These are phyloP conservation scores for Strix uralensis DNA, from an alignment of 2,113 vertebrate species.

Conservation along the genomic window DNA sequence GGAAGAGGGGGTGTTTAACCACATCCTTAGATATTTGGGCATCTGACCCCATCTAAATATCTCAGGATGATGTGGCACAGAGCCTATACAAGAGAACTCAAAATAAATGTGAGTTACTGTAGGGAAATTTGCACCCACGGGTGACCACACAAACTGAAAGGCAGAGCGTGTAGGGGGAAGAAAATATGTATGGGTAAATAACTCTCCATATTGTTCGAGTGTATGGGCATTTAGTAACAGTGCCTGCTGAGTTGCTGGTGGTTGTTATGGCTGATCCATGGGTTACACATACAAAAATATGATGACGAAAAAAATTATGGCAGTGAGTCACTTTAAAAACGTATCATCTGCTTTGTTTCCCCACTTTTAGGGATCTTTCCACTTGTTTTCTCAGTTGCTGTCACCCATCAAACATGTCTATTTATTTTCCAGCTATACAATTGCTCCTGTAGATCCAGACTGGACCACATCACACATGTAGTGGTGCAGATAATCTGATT, in stretches of 20 bases:
- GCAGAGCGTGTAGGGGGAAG: neutral
- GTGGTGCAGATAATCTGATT: no score
- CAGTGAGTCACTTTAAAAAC: neutral
- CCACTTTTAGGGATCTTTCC: neutral
- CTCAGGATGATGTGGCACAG: neutral
- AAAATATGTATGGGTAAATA: neutral
- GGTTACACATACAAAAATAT: neutral
- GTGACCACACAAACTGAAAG: neutral
- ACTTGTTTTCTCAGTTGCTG: neutral
- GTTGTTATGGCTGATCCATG: neutral
- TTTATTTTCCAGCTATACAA: neutral
- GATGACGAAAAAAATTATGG: neutral
- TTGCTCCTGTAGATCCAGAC: neutral
- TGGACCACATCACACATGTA: accelerated
- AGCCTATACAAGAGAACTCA: neutral
- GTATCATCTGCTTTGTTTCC: neutral
- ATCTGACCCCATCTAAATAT: neutral
- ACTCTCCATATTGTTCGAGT: neutral
- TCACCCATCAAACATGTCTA: neutral
- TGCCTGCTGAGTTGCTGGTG: neutral
- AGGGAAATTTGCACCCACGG: neutral
- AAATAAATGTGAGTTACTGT: neutral
- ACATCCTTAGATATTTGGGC: neutral
- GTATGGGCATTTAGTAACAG: neutral
- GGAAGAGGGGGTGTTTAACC: neutral